Percentiles rank a stretch among this genome's conserved stretches.
phyloP scores from a whole-genome alignment of 2,113 vertebrate species.

The Oceanodroma tethys region DNA sequence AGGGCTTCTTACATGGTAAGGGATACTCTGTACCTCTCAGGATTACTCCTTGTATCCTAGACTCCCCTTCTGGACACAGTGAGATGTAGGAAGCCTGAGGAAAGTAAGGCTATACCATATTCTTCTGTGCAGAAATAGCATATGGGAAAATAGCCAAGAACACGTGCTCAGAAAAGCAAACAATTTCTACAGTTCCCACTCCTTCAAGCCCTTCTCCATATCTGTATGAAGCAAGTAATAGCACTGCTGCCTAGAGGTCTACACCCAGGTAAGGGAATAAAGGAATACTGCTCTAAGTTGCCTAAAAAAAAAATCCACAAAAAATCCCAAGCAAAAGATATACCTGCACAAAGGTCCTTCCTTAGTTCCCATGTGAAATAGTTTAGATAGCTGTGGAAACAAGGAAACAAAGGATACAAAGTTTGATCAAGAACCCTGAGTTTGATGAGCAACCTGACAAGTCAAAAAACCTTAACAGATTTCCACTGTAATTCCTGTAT shows the following conservation, averaged over 20 bases:
- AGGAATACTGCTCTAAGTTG: neutral
- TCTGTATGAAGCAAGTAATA: neutral
- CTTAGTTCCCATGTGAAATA: neutral
- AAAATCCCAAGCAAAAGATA: neutral
- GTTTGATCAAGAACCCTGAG: neutral
- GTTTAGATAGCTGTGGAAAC: neutral
- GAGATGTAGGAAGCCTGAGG: neutral
- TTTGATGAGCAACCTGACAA: neutral
- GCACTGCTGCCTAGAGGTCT: neutral
- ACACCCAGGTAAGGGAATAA: neutral
- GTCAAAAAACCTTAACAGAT: neutral
- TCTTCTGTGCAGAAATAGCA: neutral
- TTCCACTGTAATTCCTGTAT: neutral
- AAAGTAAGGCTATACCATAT: neutral
- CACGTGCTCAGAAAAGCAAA: neutral
- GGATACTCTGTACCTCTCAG: neutral
- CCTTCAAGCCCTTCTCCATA: neutral
- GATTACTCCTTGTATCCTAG: neutral
- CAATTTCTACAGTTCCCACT: neutral
- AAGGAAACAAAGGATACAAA: neutral
- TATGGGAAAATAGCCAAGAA: neutral
- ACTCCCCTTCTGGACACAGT: neutral
- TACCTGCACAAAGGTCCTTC: neutral
- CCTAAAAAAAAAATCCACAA: neutral
- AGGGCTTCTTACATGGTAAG: neutral